Evolutionary conservation across 2,888 invertebrate genomes (phyloP), one percentile per base, ranked within the genome.

Genomic region (Thecophora atra): DNA sequence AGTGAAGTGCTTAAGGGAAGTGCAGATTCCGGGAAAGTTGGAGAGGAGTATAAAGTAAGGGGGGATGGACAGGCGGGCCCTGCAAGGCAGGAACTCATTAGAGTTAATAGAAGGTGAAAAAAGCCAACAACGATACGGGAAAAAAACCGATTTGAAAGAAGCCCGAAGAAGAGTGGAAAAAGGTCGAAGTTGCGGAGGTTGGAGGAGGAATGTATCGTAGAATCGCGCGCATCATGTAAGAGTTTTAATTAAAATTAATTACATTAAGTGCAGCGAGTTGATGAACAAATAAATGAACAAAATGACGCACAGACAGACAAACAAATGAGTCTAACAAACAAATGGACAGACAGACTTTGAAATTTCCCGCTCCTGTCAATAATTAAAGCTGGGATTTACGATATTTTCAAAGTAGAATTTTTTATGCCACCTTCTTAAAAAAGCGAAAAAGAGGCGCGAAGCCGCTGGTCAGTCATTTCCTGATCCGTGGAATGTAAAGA

Each of bases 161-260:
- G 24, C 3, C 52, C 26, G 66, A 26, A 8, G 56, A 26, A 24
- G 28, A n/a, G 54, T 17, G 26, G 52, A 19, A 28, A 19, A 67
- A 15, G 3, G 17, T 24, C n/a, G 8, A 6, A n/a, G n/a, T 17
- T 4, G 15, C 28, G n/a, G 56, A 21, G 26, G 26, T 7, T 7
- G 26, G 13, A 24, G 26, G 30, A n/a, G 24, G 15, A n/a, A 15
- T 8, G 26, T 13, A n/a, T 4, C 6, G 26, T 28, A n/a, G n/a
- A 1, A 17, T 17, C 11, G 24, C n/a, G 62, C 52, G 63, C 80
- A 80, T 82, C 81, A 82, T 82, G 82, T 80, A 80, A 81, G 80
- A 82, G 82, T 83, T 37, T 83, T 83, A 83, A 83, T 83, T 83
- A 83, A 83, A 84, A 83, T 84, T 83, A 83, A 83, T 83, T 83